These are phyloP conservation scores for Zosterops pallidus DNA, from an alignment of 2,113 vertebrate species.

Conservation along the genomic window DNA sequence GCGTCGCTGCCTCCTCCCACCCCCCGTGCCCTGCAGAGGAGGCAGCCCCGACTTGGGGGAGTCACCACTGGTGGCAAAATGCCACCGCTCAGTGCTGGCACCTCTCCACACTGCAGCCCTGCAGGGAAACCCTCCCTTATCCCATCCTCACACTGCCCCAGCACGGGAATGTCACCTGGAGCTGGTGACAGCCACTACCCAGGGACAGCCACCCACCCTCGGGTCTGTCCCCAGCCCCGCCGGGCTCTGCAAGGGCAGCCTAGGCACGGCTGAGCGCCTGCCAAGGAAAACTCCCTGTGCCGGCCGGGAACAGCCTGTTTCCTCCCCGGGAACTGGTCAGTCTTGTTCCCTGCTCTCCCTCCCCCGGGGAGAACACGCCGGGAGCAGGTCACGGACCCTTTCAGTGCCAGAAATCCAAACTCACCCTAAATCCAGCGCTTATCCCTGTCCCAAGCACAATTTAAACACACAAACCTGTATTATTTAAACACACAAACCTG, in stretches of 20 bases:
- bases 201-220: background rate
- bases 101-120: background rate
- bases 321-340: slow-evolving; percentile 14
- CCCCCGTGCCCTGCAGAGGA: fast-evolving
- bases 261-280: background rate
- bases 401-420: background rate
- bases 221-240: background rate
- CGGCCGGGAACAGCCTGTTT: background rate
- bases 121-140: fast-evolving
- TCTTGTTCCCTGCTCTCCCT: background rate
- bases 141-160: fast-evolving
- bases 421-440: fast-evolving
- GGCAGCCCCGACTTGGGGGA: no score
- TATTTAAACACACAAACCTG: background rate
- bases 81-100: background rate
- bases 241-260: background rate
- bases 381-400: fast-evolving
- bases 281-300: slow-evolving; percentile 40
- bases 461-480: background rate
- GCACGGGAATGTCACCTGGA: fast-evolving
- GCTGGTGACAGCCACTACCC: background rate
- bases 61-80: background rate
- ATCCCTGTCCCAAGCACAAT: fast-evolving
- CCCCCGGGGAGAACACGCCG: background rate
- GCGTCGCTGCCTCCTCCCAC: background rate